Evolutionary conservation across 2,797 vertebrate species (phyloP), one percentile per base, ranked within the genome.

Genomic region (Semaprochilodus insignis): DNA sequence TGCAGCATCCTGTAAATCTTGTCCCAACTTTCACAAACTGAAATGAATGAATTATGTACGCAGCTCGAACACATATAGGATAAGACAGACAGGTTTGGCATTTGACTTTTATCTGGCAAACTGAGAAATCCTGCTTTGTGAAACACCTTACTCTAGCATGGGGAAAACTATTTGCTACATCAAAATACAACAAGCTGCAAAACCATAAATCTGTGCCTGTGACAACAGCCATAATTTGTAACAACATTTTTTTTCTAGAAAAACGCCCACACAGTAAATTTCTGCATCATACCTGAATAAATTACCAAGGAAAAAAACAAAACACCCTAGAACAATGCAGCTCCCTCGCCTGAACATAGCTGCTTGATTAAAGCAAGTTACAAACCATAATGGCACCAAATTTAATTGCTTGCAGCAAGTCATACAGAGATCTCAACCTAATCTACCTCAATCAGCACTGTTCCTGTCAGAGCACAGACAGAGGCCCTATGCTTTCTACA

Each of bases 401-500:
- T 11, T 13, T 0, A 75, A 67, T 78, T 27, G 63, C 34, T 57
- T 65, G 10, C 27, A 60, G 21, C 66, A 40, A 67, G 57, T 76
- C 27, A 76, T 74, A 52, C 23, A 51, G 17, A 65, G 63, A 80
- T 59, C 65, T 62, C 17, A 77, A 15, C 55, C 17, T 59, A 81
- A 70, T 78, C 83, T 73, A 81, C 55, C 73, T 71, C 25, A 65
- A 75, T 83, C 81, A 78, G 79, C 73, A 21, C 23, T n/a, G 74
- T 80, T 80, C 57, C 51, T 4, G 54, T 72, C 60, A 65, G 77
- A 78, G 44, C 25, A 21, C 19, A 82, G 65, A 40, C 48, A 54
- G 60, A 63, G 1, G 19, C 76, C 63, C 70, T 65, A 59, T 54
- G 52, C 27, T 10, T 25, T 23, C 77, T 67, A 54, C 77, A 78